Conservation (phyloP, 1,140 invertebrate species). For the Magallana angulata region DNA sequence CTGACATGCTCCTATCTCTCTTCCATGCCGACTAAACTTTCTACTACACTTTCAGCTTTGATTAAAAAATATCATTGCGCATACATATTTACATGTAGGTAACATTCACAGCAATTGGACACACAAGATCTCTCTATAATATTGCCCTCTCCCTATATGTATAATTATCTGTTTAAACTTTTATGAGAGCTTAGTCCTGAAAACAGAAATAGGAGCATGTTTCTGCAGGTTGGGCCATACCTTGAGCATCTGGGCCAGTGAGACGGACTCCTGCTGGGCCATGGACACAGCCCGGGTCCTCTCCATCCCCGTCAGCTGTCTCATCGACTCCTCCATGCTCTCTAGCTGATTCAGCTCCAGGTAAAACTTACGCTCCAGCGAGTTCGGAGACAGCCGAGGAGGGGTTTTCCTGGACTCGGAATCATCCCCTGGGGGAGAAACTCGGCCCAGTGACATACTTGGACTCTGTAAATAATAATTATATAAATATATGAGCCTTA, state of each 20-base stretch:
- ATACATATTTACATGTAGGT: too few relatives aligned
- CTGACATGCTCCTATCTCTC: not conserved
- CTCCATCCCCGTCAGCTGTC: constrained; percentile 76
- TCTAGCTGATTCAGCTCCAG: constrained; percentile 77
- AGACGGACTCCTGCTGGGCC: constrained; percentile 79
- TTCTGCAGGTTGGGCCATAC: constrained; percentile 53
- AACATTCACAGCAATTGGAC: too few relatives aligned
- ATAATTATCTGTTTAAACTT: too few relatives aligned
- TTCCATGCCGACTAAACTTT: too few relatives aligned
- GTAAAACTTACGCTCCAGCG: constrained; percentile 73
- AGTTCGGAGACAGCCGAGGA: constrained; percentile 71
- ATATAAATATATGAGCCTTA: not conserved
- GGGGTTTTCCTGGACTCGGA: constrained; percentile 46
- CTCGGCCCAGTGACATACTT: constrained; percentile 35
- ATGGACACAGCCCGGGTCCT: constrained; percentile 75
- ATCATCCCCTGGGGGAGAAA: constrained; percentile 35
- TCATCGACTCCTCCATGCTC: constrained; percentile 76
- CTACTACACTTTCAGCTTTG: too few relatives aligned
- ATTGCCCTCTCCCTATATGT: too few relatives aligned
- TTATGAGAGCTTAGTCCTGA: too few relatives aligned
- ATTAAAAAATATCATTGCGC: too few relatives aligned
- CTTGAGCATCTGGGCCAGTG: constrained; percentile 79
- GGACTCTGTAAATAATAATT: not conserved
- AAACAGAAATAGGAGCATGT: too few relatives aligned
- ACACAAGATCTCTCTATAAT: too few relatives aligned